Evolutionary conservation across 2,888 invertebrate species (phyloP), one percentile per base, ranked within the genome.

Genomic region (Dasypolia templi): DNA sequence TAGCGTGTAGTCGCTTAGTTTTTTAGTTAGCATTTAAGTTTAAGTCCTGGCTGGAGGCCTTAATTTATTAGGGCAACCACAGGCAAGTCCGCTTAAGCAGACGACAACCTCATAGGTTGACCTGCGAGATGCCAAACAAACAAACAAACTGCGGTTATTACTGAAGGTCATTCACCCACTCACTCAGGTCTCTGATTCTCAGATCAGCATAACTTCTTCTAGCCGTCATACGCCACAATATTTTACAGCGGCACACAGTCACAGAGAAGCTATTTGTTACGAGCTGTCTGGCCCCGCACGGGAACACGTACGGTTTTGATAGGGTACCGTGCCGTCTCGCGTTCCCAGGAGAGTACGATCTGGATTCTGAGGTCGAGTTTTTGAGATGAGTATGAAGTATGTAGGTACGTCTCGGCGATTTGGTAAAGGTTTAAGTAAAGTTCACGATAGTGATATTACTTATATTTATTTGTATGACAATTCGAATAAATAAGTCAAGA

Each of bases 231-330:
- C 22, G 59, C 67, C 66, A 75, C 81, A 80, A 75, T 76, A 76
- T 85, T 83, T 72, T 81, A 80, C 68, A 67, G 56, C 69, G 49
- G 67, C 39, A 67, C 68, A 62, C 42, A 72, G 83, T 75, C 87
- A 82, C 87, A 82, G 70, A 72, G 56, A 51, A 65, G 80, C 82
- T 64, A 82, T 86, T 71, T 67, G 79, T 87, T 79, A 81, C 74
- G 51, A 72, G 68, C 79, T 82, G 70, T 68, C 83, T 74, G 76
- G 71, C 64, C 19, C 35, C 66, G 71, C 64, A 51, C 53, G 64
- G 56, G 69, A 55, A 79, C 91, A 91, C 92, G 92, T 91, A 82
- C 86, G 59, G 72, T 66, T 88, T 91, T 91, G 87, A 91, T 91
- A 87, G 88, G 86, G 84, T 85, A 83, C 73, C 79, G 72, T 72